Evolutionary conservation across 2,888 invertebrate genomes (phyloP), one percentile per base, ranked within the genome.

Genomic region (Aporophyla nigra): DNA sequence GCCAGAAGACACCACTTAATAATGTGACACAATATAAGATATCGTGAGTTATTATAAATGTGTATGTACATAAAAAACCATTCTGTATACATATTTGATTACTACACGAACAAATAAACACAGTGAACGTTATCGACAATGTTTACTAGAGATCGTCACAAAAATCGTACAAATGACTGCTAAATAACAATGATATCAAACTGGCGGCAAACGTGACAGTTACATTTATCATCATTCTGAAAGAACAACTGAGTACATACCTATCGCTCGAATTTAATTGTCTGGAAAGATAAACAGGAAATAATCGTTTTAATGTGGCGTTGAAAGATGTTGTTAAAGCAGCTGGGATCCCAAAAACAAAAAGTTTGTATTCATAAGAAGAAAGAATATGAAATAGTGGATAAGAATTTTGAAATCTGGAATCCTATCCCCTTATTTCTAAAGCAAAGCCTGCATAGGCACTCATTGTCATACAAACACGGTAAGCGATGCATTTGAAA

Each of bases 251-350:
- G 51, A 65, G 68, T 80, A 84, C 74, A 74, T 84, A 84, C 80
- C 82, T 46, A 76, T 68, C 54, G 70, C 70, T 59, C 62, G 80
- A 74, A 79, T 79, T 83, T 82, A 82, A 67, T 63, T 74, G 80
- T 80, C 74, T 84, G 80, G 51, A 82, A 82, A 84, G 74, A 82
- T 80, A 84, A 82, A 80, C 63, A 84, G 77, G 76, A 85, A 81
- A 76, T 63, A 79, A 67, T 59, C 58, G 40, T 67, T 73, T 69
- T 54, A 63, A 78, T 62, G 43, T 43, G 49, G 24, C 21, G 24
- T 59, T 33, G 24, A 6, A 72, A 61, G 43, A 66, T 65, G 49
- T 61, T 71, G 19, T 63, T 71, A 53, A 71, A 65, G 40, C 14
- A 27, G 58, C 24, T 66, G 51, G 4, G 21, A 6, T 16, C 14